These are phyloP conservation scores for Columba guinea DNA, from an alignment of 2,797 vertebrate species.

Conservation along the genomic window DNA sequence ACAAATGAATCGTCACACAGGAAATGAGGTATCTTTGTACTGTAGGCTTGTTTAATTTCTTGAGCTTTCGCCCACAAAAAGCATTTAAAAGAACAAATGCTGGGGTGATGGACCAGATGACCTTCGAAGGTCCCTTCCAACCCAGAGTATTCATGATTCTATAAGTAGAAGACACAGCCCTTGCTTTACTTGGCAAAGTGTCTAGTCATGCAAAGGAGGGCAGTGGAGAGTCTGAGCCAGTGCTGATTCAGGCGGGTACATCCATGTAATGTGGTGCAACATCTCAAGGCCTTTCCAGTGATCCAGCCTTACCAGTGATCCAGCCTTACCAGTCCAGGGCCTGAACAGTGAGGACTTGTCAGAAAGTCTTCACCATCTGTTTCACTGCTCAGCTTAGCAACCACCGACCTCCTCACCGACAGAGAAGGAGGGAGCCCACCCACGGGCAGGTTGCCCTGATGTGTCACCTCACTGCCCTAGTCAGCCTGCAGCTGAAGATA, in stretches of 20 bases:
- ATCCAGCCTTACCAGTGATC: background rate
- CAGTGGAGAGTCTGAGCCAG: background rate
- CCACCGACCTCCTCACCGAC: background rate
- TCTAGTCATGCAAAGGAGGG: background rate
- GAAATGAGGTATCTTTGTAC: background rate
- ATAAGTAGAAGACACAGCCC: background rate
- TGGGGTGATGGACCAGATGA: too few relatives aligned
- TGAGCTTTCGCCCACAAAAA: background rate
- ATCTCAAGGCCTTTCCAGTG: background rate
- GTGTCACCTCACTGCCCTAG: accelerated
- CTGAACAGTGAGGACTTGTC: background rate
- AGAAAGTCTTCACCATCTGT: background rate
- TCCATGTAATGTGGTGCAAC: background rate
- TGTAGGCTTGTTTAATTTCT: background rate
- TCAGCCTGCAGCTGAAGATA: background rate
- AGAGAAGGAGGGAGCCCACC: background rate
- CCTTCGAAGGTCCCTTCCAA: too few relatives aligned
- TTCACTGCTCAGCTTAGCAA: background rate
- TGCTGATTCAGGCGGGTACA: background rate
- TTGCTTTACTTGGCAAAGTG: background rate
- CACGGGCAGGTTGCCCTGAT: background rate
- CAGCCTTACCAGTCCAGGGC: background rate
- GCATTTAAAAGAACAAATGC: background rate
- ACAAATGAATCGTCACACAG: background rate
- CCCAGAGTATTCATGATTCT: too few relatives aligned